phyloP scores from a whole-genome alignment of 2,113 vertebrate species.

The Sphaerodactylus townsendi region DNA sequence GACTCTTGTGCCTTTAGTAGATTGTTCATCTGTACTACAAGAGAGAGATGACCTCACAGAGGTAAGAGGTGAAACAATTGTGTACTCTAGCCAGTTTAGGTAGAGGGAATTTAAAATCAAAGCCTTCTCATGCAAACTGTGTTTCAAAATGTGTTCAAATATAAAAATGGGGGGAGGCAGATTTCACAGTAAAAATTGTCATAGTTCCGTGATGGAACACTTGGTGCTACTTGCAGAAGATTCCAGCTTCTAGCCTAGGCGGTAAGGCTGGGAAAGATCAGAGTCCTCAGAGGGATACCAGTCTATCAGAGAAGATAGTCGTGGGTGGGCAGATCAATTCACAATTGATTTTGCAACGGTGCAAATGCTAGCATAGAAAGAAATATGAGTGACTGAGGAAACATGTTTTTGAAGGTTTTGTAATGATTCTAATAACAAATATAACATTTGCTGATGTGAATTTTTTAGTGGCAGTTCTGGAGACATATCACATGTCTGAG shows the following conservation, averaged over 20 bases:
- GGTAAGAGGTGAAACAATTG: constrained; percentile 72
- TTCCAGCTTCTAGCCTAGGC: too few relatives aligned
- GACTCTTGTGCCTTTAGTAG: constrained; percentile 99
- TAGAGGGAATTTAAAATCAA: neutral
- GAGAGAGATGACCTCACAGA: constrained; percentile 92
- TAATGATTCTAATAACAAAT: neutral
- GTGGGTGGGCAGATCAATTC: neutral
- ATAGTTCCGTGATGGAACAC: too few relatives aligned
- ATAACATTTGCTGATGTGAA: neutral
- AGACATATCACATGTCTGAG: neutral
- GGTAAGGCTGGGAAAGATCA: too few relatives aligned
- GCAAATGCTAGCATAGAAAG: too few relatives aligned
- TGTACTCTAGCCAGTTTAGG: neutral
- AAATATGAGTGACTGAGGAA: neutral
- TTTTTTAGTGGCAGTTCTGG: neutral
- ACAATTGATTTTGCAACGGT: neutral
- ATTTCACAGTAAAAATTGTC: too few relatives aligned
- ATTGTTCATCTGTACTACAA: constrained; percentile 93
- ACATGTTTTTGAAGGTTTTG: neutral
- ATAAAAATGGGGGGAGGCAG: neutral
- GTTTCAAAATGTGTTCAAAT: neutral
- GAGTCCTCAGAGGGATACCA: too few relatives aligned
- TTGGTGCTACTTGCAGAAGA: too few relatives aligned
- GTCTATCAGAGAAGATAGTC: too few relatives aligned
- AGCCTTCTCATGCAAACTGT: neutral